phyloP scores from a whole-genome alignment of 2,888 invertebrate genomes.

The Drosophila anomelani region DNA sequence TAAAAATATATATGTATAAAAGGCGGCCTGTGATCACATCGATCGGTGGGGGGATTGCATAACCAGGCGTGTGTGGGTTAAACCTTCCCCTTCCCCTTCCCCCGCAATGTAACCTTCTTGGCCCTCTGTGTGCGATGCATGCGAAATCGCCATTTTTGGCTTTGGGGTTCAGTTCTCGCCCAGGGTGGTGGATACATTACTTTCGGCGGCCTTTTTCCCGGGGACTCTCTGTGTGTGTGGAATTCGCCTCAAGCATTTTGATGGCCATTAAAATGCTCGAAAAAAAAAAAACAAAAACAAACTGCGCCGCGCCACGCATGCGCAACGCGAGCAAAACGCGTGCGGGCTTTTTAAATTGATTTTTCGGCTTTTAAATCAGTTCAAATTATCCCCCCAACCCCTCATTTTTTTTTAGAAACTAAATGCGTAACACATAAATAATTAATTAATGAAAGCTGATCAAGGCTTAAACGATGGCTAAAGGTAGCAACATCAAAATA shows the following conservation, averaged over 20 bases:
- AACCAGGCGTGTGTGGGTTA: constrained; percentile 47
- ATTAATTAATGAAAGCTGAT: constrained; percentile 51
- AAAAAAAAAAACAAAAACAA: background rate
- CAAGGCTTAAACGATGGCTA: background rate
- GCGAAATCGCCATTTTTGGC: constrained; percentile 57
- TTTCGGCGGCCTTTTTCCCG: constrained; percentile 19
- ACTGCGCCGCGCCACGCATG: constrained; percentile 59
- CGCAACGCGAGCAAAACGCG: constrained; percentile 63
- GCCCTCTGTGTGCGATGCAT: constrained; percentile 57
- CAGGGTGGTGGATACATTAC: background rate
- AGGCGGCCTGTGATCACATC: constrained; percentile 51
- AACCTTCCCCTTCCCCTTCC: constrained; percentile 2
- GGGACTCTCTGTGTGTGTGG: constrained; percentile 1
- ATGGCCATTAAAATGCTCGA: constrained; percentile 56
- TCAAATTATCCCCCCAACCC: background rate
- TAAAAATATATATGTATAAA: background rate
- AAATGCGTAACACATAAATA: constrained; percentile 65
- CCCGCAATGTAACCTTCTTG: constrained; percentile 62
- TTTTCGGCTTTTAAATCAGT: constrained; percentile 6
- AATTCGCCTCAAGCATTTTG: constrained; percentile 59
- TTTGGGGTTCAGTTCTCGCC: constrained; percentile 58
- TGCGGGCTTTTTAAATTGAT: constrained; percentile 44
- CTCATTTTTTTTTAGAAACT: constrained; percentile 56
- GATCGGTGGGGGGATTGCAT: constrained; percentile 57
- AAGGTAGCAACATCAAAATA: background rate